Evolutionary conservation across 2,113 vertebrate species (phyloP).

Genomic region (Chamaea fasciata): DNA sequence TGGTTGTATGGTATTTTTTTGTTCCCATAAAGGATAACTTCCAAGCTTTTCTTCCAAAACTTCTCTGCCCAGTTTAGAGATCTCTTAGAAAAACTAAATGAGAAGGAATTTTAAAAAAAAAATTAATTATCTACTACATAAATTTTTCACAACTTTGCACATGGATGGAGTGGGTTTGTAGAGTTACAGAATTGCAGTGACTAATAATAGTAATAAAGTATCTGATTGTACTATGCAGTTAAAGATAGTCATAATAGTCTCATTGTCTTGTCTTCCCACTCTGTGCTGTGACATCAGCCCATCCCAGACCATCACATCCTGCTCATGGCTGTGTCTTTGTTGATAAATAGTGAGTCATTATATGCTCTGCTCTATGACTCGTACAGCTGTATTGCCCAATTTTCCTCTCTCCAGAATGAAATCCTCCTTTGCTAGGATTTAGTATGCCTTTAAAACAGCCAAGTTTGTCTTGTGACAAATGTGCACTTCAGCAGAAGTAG

Average conservation of each 20-base stretch:
- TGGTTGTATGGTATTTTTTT: neutral
- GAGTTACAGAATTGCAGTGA: neutral
- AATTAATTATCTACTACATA: neutral
- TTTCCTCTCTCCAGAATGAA: neutral
- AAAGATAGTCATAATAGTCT: constrained; percentile 37
- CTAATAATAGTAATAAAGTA: constrained; percentile 31
- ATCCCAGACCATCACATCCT: constrained; percentile 44
- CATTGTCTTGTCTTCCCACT: constrained; percentile 33
- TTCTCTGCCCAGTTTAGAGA: constrained; percentile 7
- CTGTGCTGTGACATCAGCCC: constrained; percentile 44
- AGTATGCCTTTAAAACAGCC: neutral
- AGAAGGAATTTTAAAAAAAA: constrained; percentile 23
- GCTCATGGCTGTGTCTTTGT: constrained; percentile 43
- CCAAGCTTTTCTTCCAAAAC: constrained; percentile 1
- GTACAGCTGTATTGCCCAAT: constrained; percentile 1
- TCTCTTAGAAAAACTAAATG: neutral
- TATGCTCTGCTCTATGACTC: neutral
- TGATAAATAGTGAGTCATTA: constrained; percentile 60
- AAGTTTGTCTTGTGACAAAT: neutral
- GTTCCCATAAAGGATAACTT: neutral
- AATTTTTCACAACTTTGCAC: neutral
- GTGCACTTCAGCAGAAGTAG: neutral
- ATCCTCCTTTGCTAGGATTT: neutral
- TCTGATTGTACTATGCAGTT: constrained; percentile 20
- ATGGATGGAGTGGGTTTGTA: neutral